These are phyloP conservation scores for Pelodytes ibericus DNA, from an alignment of 2,797 vertebrate species.

Conservation along the genomic window DNA sequence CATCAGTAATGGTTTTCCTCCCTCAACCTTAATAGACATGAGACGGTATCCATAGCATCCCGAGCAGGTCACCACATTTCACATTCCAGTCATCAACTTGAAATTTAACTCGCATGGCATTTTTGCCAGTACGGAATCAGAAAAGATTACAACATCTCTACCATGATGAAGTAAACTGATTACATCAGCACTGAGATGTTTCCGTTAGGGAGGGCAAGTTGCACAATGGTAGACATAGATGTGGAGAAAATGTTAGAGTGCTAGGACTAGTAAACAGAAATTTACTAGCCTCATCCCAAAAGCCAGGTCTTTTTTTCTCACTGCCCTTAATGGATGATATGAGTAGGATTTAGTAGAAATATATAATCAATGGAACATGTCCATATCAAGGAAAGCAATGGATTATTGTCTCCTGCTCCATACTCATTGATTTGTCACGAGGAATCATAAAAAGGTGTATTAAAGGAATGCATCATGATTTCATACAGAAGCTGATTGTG, in stretches of 20 bases:
- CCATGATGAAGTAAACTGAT: conserved; percentile 16
- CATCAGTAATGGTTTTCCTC: conserved; percentile 3
- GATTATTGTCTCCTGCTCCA: no score
- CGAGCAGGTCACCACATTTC: neutral
- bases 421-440: no score
- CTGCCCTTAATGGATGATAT: neutral
- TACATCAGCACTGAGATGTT: conserved; percentile 19
- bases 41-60: neutral
- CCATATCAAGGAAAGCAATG: no score
- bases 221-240: conserved; percentile 1
- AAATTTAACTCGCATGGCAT: neutral
- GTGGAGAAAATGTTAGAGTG: no score
- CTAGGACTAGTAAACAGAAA: no score
- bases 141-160: neutral
- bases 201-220: conserved; percentile 15
- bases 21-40: neutral
- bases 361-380: no score
- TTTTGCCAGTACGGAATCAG: neutral
- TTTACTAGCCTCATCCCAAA: neutral
- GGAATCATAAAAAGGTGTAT: no score
- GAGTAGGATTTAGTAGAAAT: neutral
- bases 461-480: no score
- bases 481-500: no score
- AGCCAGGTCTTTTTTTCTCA: neutral
- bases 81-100: conserved; percentile 10